Evolutionary conservation across 2,797 vertebrate genomes (phyloP), one percentile per base, ranked within the genome.

Genomic region (Natrix natrix): DNA sequence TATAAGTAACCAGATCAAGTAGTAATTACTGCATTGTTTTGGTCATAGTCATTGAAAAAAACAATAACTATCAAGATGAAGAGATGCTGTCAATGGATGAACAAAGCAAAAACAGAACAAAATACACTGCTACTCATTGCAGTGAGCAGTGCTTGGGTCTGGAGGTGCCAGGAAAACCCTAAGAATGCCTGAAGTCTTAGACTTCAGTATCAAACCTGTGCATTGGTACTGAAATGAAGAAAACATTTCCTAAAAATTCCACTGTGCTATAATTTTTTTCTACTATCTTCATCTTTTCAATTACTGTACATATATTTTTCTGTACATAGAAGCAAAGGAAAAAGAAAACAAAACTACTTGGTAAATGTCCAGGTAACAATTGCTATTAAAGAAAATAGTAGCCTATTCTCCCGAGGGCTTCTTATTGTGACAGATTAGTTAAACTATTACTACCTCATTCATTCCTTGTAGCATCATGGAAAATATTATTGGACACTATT

Each of bases 361-460:
- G 14, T 26, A 83, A 16, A 86, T 86, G 24, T 28, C 57, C 16
- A 2, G n/a, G 14, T 83, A 14, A 17, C 13, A 86, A 28, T 5
- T 87, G 48, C 59, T 90, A 10, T 43, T 32, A 90, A 63, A 66
- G 32, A 60, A 10, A 8, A 52, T 63, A 2, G n/a, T 5, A 55
- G 3, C 14, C 43, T 86, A 56, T 90, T 86, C 4, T 43, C 22
- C 24, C 13, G 4, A 32, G 66, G n/a, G n/a, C 3, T 88, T 24
- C 8, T 91, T 93, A 87, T 87, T 94, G 78, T 88, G 78, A n/a
- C 57, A 43, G 56, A 87, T 24, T 8, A n/a, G 14, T 63, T 83
- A 87, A 32, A 37, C n/a, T 63, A 89, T 32, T 94, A 63, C 95
- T 95, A 93, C 94, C 94, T 95, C 88, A 12, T 92, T 88, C 66